Evolutionary conservation across 30 jellyfish, hydroid and myxozoan genomes (phyloP).

Genomic region (Aurelia sp.): DNA sequence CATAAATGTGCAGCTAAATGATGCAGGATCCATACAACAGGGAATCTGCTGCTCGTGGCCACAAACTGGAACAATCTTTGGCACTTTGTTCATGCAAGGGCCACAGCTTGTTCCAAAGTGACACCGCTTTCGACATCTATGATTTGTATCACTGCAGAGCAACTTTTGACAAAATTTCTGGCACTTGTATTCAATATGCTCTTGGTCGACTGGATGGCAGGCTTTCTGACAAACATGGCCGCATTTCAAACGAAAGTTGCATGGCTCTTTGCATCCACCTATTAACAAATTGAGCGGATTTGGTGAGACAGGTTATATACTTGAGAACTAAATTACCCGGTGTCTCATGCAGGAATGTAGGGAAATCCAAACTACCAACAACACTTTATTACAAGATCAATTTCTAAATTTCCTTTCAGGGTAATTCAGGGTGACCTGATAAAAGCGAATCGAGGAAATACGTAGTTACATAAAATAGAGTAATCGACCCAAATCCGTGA

Average conservation of each 20-base stretch:
- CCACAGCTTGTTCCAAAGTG: conserved; percentile 67
- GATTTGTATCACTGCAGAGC: conserved; percentile 32
- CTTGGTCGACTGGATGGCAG: conserved; percentile 84
- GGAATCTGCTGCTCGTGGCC: conserved; percentile 66
- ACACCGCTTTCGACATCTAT: conserved; percentile 43
- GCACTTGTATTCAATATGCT: conserved; percentile 62
- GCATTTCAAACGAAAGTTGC: conserved; percentile 60
- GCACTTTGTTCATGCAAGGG: conserved; percentile 69
- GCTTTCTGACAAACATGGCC: conserved; percentile 74
- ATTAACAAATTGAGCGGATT: too few relatives aligned
- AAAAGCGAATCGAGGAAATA: too few relatives aligned
- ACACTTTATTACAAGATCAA: too few relatives aligned
- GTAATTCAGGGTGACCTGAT: too few relatives aligned
- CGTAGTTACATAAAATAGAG: too few relatives aligned
- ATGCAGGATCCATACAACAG: conserved; percentile 34
- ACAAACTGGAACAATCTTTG: conserved; percentile 53
- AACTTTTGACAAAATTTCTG: conserved; percentile 45
- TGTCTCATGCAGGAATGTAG: too few relatives aligned
- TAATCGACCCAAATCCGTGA: too few relatives aligned
- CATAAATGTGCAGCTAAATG: background rate
- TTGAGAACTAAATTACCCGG: too few relatives aligned
- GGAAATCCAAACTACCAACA: too few relatives aligned
- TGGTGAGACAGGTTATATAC: too few relatives aligned
- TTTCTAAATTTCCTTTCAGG: too few relatives aligned
- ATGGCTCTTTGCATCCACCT: conserved; percentile 76